Conservation (phyloP, 2,797 vertebrate genomes). For the Pyrocephalus nanus region DNA sequence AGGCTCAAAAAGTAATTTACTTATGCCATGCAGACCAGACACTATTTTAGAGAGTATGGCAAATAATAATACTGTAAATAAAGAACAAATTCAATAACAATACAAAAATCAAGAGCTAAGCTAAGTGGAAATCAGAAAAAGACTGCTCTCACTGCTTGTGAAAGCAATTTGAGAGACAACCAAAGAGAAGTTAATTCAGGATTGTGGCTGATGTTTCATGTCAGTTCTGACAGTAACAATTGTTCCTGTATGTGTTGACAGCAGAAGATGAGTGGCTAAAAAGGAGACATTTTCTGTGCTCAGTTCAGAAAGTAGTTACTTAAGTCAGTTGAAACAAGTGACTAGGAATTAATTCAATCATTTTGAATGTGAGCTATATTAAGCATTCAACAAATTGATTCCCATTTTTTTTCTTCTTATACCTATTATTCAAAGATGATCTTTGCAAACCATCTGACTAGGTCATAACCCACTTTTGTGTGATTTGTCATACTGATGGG, state of each 20-base stretch:
- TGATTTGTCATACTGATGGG: background rate
- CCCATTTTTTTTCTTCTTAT: background rate
- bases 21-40: background rate
- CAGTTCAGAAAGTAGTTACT: background rate
- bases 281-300: slow-evolving; percentile 6
- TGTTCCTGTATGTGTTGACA: slow-evolving; percentile 60
- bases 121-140: background rate
- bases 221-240: slow-evolving; percentile 64
- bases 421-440: slow-evolving; percentile 33
- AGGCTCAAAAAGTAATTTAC: background rate
- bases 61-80: background rate
- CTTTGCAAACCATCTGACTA: slow-evolving; percentile 18
- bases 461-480: slow-evolving; percentile 14
- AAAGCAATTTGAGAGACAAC: slow-evolving; percentile 23
- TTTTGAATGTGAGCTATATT: background rate
- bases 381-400: slow-evolving; percentile 25
- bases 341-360: slow-evolving; percentile 20
- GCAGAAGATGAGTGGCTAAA: slow-evolving; percentile 38
- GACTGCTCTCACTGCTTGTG: background rate
- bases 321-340: slow-evolving; percentile 3
- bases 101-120: background rate
- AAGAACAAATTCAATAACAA: background rate
- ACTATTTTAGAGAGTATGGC: background rate
- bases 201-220: slow-evolving; percentile 45
- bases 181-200: slow-evolving; percentile 48